A percentile compares a stretch with the other conserved stretches of the same genome.
These are phyloP conservation scores for Hippasteria phrygiana DNA, from an alignment of 53 echinoderm and acorn worm species.

Conservation along the genomic window DNA sequence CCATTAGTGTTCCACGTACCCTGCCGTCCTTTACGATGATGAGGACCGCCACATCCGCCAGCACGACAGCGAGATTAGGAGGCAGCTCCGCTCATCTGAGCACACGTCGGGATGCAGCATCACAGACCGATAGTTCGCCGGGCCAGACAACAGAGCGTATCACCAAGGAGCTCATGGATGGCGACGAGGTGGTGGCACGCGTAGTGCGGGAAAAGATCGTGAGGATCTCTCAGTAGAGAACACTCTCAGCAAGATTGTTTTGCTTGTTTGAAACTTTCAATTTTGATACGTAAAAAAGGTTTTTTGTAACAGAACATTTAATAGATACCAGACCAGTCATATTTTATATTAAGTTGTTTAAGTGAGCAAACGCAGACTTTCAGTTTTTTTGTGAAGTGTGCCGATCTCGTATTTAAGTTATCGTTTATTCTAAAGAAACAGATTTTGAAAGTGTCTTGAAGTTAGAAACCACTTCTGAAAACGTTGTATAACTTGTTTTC, in stretches of 20 bases:
- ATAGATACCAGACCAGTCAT: background rate
- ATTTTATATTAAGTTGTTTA: no score
- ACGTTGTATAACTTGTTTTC: background rate
- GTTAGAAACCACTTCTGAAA: background rate
- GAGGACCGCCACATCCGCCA: background rate
- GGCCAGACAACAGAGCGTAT: background rate
- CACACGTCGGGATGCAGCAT: background rate
- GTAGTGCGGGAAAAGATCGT: constrained; percentile 12
- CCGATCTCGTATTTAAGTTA: no score
- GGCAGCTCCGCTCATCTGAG: background rate
- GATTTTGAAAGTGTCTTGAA: no score
- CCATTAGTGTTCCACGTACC: background rate
- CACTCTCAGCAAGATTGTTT: background rate
- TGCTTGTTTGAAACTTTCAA: background rate
- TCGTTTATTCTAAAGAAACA: no score
- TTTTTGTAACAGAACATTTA: no score
- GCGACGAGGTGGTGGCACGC: constrained; percentile 12
- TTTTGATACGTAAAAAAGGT: no score
- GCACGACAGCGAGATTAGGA: background rate
- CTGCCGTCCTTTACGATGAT: background rate
- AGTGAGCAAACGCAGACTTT: no score
- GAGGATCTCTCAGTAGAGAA: background rate
- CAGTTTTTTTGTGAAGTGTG: no score
- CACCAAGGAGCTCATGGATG: constrained; percentile 48
- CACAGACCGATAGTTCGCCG: background rate